Evolutionary conservation across 2,113 vertebrate genomes (phyloP), one percentile per base, ranked within the genome.

Genomic region (Prionailurus viverrinus): DNA sequence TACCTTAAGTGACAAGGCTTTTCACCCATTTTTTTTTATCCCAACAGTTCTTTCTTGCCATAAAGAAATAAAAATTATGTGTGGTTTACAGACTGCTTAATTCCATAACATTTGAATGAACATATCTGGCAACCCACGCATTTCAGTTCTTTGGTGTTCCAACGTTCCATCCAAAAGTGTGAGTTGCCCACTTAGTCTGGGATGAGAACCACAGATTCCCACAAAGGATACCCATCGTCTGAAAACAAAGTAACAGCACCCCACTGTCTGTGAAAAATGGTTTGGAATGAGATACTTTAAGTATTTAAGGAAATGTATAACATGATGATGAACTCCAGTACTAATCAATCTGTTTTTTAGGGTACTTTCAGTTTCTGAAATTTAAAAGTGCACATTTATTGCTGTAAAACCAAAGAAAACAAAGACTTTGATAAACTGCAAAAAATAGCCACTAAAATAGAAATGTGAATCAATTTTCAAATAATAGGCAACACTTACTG

Each of bases 1-100:
- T 97, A 73, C 39, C 36, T 95, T 33, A 89, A 92, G 61, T 23
- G 83, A n/a, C 55, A 74, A 97, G 41, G 45, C 4, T 86, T 89
- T 51, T 31, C 74, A 31, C 3, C 5, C 29, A 8, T 2, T 18
- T 12, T 21, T 48, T 69, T 55, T 48, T 25, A 39, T n/a, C 23
- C 23, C 16, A 29, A 2, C 33, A 8, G 73, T 83, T 33, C 53
- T 78, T 58, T 41, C 73, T 85, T 69, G 66, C 73, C 66, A 81
- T 82, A 66, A 80, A 87, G 89, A 76, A 95, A 79, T 58, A 85
- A 74, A 86, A 90, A 89, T 69, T 33, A 68, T 4, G 31, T 39
- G 65, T 82, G 83, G 39, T 55, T 83, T 63, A 73, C 81, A 69
- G n/a, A 45, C n/a, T 93, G 71, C 29, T 79, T 95, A 84, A 74